Conservation (phyloP, 1,140 invertebrate species). For the Formica selysi region DNA sequence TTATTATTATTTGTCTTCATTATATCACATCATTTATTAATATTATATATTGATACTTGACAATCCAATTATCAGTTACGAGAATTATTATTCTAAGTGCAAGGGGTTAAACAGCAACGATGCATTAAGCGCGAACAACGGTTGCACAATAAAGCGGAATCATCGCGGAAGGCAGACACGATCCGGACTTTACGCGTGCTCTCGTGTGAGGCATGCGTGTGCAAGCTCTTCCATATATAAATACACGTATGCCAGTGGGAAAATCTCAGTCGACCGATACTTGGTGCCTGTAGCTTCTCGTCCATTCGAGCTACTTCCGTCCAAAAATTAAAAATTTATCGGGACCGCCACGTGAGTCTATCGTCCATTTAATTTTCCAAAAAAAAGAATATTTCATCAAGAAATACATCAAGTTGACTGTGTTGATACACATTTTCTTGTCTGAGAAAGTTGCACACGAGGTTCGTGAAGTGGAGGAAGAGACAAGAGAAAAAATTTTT, state of each 20-base stretch:
- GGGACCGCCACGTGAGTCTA: slow-evolving; percentile 3
- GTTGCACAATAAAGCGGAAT: slow-evolving; percentile 46
- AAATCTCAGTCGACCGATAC: slow-evolving; percentile 76
- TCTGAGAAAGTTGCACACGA: not conserved
- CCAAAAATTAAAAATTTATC: not conserved
- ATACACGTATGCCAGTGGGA: slow-evolving; percentile 79
- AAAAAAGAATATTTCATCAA: not conserved
- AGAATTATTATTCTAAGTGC: slow-evolving; percentile 39
- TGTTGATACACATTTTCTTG: not conserved
- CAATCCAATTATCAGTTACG: not conserved
- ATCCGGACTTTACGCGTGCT: slow-evolving; percentile 48
- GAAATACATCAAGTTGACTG: not conserved
- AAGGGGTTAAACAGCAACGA: slow-evolving; percentile 9
- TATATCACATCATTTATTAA: no score
- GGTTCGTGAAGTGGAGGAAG: not conserved
- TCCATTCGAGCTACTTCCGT: not conserved
- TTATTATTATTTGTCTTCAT: no score
- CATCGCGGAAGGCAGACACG: slow-evolving; percentile 19
- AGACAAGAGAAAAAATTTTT: slow-evolving; percentile 2
- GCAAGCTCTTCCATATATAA: slow-evolving; percentile 77
- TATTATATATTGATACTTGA: slow-evolving; percentile 2
- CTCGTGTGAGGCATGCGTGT: slow-evolving; percentile 65
- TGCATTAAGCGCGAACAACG: not conserved
- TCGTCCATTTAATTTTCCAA: not conserved
- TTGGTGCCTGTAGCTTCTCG: slow-evolving; percentile 47